Evolutionary conservation across 2,113 vertebrate genomes (phyloP).

Genomic region (Arenaria interpres): DNA sequence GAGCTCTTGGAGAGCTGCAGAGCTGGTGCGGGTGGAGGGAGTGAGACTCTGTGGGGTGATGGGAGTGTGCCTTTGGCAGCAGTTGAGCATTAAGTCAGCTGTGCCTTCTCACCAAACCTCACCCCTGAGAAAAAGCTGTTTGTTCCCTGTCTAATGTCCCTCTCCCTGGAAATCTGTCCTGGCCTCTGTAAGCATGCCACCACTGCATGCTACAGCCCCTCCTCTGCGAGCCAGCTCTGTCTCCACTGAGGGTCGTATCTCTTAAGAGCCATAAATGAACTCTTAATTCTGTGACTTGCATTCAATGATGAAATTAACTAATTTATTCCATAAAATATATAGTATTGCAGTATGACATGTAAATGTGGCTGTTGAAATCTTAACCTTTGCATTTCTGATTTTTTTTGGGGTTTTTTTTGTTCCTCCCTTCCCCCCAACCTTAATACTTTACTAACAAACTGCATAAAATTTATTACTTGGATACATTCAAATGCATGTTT

Average conservation of each 20-base stretch:
- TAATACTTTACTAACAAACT: constrained; percentile 6
- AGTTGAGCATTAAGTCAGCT: neutral
- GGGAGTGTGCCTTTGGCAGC: neutral
- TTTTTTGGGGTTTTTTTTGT: neutral
- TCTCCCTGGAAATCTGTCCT: neutral
- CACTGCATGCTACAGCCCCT: neutral
- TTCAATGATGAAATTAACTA: neutral
- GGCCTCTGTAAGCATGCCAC: neutral
- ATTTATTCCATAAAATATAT: neutral
- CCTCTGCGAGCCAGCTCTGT: neutral
- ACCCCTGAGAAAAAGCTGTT: neutral
- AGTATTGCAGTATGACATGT: neutral
- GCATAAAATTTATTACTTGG: neutral
- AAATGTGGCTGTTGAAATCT: neutral
- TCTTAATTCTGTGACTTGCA: constrained; percentile 15
- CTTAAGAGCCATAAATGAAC: neutral
- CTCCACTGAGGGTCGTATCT: constrained; percentile 4
- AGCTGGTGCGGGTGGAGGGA: neutral
- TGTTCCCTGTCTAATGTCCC: neutral
- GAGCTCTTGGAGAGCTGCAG: neutral
- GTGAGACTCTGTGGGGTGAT: neutral
- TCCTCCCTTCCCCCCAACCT: accelerated
- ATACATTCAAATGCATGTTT: constrained; percentile 10
- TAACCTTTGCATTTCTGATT: neutral
- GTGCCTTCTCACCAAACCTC: neutral